These are phyloP conservation scores for Habrosyne pyritoides DNA, from an alignment of 2,888 invertebrate species.

Conservation along the genomic window DNA sequence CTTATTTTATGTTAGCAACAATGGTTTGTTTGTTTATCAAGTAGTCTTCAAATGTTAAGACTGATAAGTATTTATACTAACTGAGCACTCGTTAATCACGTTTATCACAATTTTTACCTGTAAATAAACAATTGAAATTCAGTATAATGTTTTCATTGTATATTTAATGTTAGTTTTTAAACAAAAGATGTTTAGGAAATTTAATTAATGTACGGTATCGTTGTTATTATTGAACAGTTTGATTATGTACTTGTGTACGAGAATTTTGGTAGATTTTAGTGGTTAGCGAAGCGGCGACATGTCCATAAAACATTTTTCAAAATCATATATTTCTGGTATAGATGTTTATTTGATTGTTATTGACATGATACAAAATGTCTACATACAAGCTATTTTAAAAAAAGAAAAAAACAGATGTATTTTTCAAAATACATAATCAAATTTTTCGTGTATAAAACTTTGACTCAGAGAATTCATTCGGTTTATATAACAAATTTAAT, in stretches of 20 bases:
- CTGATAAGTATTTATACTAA: constrained; percentile 1
- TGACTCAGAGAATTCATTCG: no score
- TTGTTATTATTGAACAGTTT: not conserved
- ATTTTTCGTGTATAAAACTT: no score
- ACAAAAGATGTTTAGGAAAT: not conserved
- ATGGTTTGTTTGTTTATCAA: not conserved
- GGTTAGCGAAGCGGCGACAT: no score
- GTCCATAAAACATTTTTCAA: no score
- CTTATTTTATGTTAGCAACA: not conserved
- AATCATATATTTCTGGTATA: no score
- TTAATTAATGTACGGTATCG: not conserved
- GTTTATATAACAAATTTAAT: no score
- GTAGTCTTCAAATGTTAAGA: not conserved
- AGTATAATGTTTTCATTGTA: not conserved
- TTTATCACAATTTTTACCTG: constrained; percentile 3
- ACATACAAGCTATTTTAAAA: no score
- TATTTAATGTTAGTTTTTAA: not conserved
- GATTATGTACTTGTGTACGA: not conserved
- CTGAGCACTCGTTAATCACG: not conserved
- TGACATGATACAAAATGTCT: no score
- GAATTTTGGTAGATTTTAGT: not conserved
- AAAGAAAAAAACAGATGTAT: no score
- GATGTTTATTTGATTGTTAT: no score
- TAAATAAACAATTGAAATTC: not conserved
- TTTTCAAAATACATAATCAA: no score